Conservation (phyloP, 2,113 vertebrate species). For the Pionites leucogaster region DNA sequence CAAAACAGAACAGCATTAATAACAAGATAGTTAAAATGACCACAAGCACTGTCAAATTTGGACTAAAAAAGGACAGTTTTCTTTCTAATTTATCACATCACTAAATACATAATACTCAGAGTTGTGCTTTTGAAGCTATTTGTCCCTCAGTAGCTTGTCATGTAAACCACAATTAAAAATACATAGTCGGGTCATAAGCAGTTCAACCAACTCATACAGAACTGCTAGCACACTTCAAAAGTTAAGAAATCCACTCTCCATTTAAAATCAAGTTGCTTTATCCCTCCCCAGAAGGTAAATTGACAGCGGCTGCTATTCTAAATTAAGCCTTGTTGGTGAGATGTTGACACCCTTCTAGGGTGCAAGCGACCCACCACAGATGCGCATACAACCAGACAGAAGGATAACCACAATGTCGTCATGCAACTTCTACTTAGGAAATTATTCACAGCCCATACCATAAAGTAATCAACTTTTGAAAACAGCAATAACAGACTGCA, state of each 20-base stretch:
- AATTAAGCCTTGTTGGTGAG: background rate
- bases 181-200: background rate
- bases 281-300: background rate
- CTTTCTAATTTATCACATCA: background rate
- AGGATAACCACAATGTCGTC: background rate
- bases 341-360: background rate
- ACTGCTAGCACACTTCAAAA: background rate
- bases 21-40: background rate
- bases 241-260: background rate
- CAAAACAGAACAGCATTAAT: background rate
- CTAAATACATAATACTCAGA: background rate
- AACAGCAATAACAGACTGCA: background rate
- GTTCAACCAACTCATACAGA: background rate
- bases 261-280: background rate
- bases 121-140: background rate
- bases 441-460: background rate
- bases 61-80: background rate
- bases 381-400: background rate
- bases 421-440: background rate
- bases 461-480: background rate
- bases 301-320: background rate
- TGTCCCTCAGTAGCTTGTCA: background rate
- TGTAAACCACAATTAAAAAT: background rate
- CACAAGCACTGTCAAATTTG: background rate
- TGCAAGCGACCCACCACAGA: rapidly evolving